Percentiles rank a stretch among this genome's conserved stretches.
These are phyloP conservation scores for Cynodonichthys magdalenae DNA, from an alignment of 2,797 vertebrate species.

Conservation along the genomic window DNA sequence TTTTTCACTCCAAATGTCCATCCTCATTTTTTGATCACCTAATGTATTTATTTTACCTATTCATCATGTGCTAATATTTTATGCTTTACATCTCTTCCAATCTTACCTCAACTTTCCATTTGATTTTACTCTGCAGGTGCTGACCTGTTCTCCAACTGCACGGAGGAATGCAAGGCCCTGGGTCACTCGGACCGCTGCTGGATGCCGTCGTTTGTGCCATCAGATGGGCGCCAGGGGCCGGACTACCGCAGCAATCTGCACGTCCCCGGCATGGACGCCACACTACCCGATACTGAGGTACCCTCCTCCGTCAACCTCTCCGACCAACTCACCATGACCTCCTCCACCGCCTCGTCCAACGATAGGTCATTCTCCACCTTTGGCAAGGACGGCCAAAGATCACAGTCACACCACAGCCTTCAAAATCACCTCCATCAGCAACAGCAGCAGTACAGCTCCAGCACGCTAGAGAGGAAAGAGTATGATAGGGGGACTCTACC, in stretches of 20 bases:
- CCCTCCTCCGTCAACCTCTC: constrained; percentile 85
- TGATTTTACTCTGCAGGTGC: constrained; percentile 78
- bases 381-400: constrained; percentile 90
- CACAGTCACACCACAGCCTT: constrained; percentile 91
- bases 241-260: constrained; percentile 99
- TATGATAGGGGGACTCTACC: constrained; percentile 89
- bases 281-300: constrained; percentile 97
- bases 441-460: constrained; percentile 78
- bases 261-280: constrained; percentile 98
- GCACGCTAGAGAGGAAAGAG: constrained; percentile 96
- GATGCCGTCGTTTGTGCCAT: constrained; percentile 97
- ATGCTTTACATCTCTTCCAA: not conserved
- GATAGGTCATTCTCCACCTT: constrained; percentile 99
- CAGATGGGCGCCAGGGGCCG: constrained; percentile 94
- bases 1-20: constrained; percentile 35
- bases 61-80: constrained; percentile 13
- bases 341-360: constrained; percentile 76
- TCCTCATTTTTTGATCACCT: not conserved
- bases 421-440: constrained; percentile 78
- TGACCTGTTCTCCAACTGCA: constrained; percentile 99
- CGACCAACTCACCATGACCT: constrained; percentile 78
- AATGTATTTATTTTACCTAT: not conserved
- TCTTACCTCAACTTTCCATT: not conserved
- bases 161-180: constrained; percentile 98
- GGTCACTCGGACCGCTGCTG: constrained; percentile 99